These are phyloP conservation scores for Trichosurus vulpecula DNA, from an alignment of 2,797 vertebrate genomes.

Conservation along the genomic window DNA sequence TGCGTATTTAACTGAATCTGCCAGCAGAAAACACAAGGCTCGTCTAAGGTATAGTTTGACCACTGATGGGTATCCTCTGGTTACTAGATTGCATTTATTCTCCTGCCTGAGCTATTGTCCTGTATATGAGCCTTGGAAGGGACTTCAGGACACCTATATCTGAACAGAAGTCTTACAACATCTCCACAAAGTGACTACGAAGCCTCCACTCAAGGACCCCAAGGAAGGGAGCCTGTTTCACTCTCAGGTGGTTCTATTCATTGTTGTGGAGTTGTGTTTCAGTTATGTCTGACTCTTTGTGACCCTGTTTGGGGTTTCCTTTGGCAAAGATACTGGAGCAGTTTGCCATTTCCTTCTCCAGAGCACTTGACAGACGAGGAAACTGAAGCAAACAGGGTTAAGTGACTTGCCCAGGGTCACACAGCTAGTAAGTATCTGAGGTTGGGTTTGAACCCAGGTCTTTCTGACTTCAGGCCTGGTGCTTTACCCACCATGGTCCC, in stretches of 20 bases:
- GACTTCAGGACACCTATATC: background rate
- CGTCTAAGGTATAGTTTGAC: background rate
- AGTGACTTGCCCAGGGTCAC: background rate
- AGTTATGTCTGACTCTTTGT: background rate
- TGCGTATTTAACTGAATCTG: background rate
- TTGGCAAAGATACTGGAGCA: background rate
- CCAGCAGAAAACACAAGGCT: background rate
- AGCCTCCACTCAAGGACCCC: background rate
- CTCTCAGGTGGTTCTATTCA: background rate
- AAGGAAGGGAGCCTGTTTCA: background rate
- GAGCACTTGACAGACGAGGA: background rate
- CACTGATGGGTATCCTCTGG: background rate
- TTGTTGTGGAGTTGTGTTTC: background rate
- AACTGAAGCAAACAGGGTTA: background rate
- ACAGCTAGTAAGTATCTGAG: background rate
- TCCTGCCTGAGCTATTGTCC: background rate
- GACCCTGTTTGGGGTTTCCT: background rate
- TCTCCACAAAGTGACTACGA: background rate
- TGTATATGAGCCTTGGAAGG: background rate
- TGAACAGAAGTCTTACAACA: background rate
- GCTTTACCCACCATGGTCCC: background rate
- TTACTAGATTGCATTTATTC: background rate
- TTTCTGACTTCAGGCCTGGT: background rate
- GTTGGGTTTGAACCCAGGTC: background rate
- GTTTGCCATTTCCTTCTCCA: background rate